Conservation (phyloP, 2,888 invertebrate species). For the Scaeva pyrastri region DNA sequence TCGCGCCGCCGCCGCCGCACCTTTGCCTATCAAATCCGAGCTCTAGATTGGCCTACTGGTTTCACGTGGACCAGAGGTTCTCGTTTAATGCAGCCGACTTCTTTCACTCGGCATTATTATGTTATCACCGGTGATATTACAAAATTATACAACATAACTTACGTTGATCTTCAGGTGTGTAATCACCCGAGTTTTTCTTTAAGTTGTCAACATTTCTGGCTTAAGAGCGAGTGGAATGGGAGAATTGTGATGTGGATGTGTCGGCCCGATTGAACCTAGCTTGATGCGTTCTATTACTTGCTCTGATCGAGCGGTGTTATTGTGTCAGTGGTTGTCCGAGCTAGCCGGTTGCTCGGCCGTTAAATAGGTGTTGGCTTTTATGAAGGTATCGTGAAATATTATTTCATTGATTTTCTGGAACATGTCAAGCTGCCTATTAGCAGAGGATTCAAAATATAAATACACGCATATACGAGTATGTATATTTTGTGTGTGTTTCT, state of each 20-base stretch:
- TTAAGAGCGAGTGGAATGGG: conserved; percentile 78
- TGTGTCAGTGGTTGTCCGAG: conserved; percentile 69
- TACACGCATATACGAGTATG: background rate
- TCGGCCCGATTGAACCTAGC: conserved; percentile 69
- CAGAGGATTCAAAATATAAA: conserved; percentile 38
- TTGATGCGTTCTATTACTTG: conserved; percentile 63
- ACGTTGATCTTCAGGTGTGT: conserved; percentile 82
- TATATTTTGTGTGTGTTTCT: conserved; percentile 15
- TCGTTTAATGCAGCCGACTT: conserved; percentile 74
- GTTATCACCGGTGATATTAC: conserved; percentile 76
- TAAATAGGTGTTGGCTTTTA: conserved; percentile 74
- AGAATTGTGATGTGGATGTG: conserved; percentile 33
- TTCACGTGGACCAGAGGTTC: conserved; percentile 65
- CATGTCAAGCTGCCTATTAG: conserved; percentile 65
- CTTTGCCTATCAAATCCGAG: background rate
- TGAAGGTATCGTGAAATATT: conserved; percentile 75
- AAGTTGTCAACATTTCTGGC: conserved; percentile 83
- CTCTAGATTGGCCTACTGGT: conserved; percentile 68
- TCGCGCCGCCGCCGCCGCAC: background rate
- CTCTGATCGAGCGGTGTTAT: conserved; percentile 64
- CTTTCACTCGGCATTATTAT: conserved; percentile 74
- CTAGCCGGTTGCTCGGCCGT: conserved; percentile 44
- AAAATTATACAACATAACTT: conserved; percentile 79
- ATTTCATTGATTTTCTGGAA: conserved; percentile 71
- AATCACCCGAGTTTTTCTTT: conserved; percentile 81